Base-by-base conservation (phyloP, 2,113 vertebrate species). In the Corythaeola cristata region DNA sequence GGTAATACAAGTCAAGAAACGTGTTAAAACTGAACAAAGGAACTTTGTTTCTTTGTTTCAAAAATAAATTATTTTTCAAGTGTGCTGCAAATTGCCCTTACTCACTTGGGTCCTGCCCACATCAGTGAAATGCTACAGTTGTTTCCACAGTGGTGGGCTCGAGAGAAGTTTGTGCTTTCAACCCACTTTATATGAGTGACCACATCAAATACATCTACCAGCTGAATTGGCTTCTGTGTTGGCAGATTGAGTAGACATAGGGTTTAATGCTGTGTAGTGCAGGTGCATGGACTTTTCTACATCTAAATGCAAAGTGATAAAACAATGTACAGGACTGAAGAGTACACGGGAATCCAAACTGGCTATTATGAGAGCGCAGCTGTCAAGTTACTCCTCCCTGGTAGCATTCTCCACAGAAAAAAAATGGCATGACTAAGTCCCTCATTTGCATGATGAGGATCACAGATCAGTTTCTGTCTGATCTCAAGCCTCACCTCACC, bases 31-130 rank as follows among this genome's bases (percentile, higher is more conserved):
- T 27, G 84, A 95, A 97, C 95, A 97, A 92, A 91, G 89, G 86
- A 88, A 94, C 92, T 81, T 92, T 96, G 95, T 92, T 90, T 77
- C 88, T 93, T 93, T 90, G 63, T 96, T 96, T 89, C 24, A 92
- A 84, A 97, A 89, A 66, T 41, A 72, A 75, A 49, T 81, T 83
- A 41, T n/a, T 84, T 92, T 93, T 84, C 56, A 75, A 85, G 56
- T 5, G 23, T 64, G 62, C 66, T 3, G 12, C 53, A 58, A 64
- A 79, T 45, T 82, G 32, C 32, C 37, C 23, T 53, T 72, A 15
- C 22, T 68, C 3, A 0, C 84, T 72, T 58, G 60, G n/a, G 12
- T 93, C 45, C 77, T 95, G 39, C 58, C 68, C 77, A 91, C 80
- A 68, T 60, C 69, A 75, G 27, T 81, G 53, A 79, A 95, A 89